Base-by-base conservation (phyloP, 2,113 vertebrate species). In the Xiphophorus maculatus region DNA sequence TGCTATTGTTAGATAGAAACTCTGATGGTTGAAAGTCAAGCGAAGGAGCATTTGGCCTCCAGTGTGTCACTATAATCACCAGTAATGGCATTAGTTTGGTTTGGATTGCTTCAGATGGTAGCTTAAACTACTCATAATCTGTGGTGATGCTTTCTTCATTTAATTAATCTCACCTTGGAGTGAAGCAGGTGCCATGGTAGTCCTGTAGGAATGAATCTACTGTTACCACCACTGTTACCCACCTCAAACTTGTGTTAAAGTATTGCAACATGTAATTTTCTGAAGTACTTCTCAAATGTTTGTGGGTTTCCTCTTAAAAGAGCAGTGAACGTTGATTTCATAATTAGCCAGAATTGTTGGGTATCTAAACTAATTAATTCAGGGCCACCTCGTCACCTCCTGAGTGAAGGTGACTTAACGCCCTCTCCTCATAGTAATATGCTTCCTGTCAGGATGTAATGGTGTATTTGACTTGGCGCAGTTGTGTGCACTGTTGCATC, bases 351-450 rank as follows among this genome's bases (percentile, higher is more conserved):
- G 51, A 72, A 27, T n/a, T 75, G 60, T 77, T 74, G 78, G 63
- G 51, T 37, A 1, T 27, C 58, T 71, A 65, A 76, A 81, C 35
- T 61, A 54, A 69, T 84, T 76, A 86, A 85, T 80, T 79, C 42
- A 66, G 9, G 66, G 66, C 63, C 64, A 42, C 73, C 61, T 69
- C 29, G 29, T 60, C 70, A 40, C 35, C 40, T 74, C 67, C 71
- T 17, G 12, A 79, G 29, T 88, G 87, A 91, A 90, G 86, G 84
- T 87, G 79, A 88, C 77, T 83, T 71, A 86, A 77, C 25, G n/a
- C 58, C 76, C 17, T 73, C 54, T 68, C 73, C 74, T 69, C 40
- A 13, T 35, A 17, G 74, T 79, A 90, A 90, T 90, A 88, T 83
- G 85, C 76, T 70, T 35, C 63, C 6, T 74, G 86, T 90, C 86